These are phyloP conservation scores for Tachina lurida DNA, from an alignment of 2,888 invertebrate genomes.

Conservation along the genomic window DNA sequence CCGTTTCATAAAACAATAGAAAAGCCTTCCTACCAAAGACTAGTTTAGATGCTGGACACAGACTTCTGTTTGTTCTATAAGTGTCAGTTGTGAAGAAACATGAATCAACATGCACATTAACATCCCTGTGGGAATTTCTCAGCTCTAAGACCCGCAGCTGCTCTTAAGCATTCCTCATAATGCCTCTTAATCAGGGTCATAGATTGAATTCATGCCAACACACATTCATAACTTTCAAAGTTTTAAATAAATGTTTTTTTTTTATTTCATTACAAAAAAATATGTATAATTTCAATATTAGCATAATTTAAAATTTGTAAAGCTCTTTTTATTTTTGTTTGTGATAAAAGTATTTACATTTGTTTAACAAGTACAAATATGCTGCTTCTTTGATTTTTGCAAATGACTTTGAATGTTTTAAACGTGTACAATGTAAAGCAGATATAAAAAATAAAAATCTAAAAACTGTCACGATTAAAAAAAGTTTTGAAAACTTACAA, in stretches of 20 bases:
- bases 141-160: no score
- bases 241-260: neutral
- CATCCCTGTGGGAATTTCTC: no score
- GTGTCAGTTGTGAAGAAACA: no score
- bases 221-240: neutral
- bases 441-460: constrained; percentile 9
- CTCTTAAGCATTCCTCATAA: no score
- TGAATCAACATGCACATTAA: no score
- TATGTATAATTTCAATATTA: constrained; percentile 29
- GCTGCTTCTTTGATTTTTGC: constrained; percentile 28
- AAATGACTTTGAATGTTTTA: constrained; percentile 69
- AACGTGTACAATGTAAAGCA: constrained; percentile 67
- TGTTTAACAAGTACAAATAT: constrained; percentile 10
- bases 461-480: constrained; percentile 67
- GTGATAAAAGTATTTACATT: constrained; percentile 4
- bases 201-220: no score
- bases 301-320: constrained; percentile 48
- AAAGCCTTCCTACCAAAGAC: no score
- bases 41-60: no score
- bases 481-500: constrained; percentile 32
- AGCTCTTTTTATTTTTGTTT: constrained; percentile 17
- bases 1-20: no score
- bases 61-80: no score
- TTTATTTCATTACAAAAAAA: constrained; percentile 36
- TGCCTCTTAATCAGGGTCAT: no score